Conservation (phyloP, 2,888 invertebrate genomes). For the Microplitis manilae region DNA sequence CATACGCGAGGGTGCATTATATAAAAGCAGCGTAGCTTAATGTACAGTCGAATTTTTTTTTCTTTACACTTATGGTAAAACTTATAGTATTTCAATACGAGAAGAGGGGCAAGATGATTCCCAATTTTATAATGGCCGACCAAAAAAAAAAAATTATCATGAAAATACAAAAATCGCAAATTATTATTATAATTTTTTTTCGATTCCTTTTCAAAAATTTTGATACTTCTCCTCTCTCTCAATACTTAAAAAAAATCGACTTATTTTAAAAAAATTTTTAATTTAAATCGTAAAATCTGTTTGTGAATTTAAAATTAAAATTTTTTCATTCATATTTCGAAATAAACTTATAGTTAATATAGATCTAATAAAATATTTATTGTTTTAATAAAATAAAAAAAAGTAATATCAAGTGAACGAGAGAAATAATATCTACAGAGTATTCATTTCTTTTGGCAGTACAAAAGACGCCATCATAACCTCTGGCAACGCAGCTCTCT, state of each 20-base stretch:
- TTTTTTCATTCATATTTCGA: background rate
- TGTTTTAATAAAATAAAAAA: background rate
- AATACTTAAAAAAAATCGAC: too few species aligned
- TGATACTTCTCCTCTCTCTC: too few species aligned
- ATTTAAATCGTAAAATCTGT: too few species aligned
- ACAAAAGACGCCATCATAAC: background rate
- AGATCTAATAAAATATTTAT: background rate
- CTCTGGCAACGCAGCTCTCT: background rate
- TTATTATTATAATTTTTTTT: too few species aligned
- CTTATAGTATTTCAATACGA: background rate
- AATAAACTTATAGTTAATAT: background rate
- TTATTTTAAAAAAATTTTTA: too few species aligned
- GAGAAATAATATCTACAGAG: background rate
- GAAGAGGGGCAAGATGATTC: background rate
- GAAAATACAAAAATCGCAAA: too few species aligned
- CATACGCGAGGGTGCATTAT: slow-evolving; percentile 5
- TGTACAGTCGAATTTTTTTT: background rate
- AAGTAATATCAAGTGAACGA: background rate
- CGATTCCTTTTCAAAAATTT: too few species aligned
- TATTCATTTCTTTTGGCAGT: background rate
- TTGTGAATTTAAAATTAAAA: background rate
- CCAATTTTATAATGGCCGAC: background rate
- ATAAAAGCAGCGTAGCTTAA: background rate
- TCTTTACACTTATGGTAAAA: background rate
- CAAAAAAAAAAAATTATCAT: too few species aligned